Percentiles rank a stretch among this genome's conserved stretches.
Evolutionary conservation across 2,888 invertebrate genomes (phyloP).

Genomic region (Aphelenchoides bicaudatus): DNA sequence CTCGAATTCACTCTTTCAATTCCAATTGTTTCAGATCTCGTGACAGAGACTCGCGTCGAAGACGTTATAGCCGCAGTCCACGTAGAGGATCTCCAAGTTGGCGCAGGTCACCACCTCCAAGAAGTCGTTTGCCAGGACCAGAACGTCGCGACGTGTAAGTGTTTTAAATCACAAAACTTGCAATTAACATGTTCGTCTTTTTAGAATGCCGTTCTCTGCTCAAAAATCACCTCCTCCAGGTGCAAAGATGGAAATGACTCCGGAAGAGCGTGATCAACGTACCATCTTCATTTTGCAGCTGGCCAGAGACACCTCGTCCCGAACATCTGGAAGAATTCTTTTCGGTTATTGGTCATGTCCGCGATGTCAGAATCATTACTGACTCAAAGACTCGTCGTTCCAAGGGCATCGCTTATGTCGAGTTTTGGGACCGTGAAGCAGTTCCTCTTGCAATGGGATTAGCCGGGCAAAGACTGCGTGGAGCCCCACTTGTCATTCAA

Average conservation of each 20-base stretch:
- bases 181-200: slow-evolving; percentile 18
- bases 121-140: slow-evolving; percentile 73
- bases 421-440: slow-evolving; percentile 94
- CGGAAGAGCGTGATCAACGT: slow-evolving; percentile 95
- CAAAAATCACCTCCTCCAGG: slow-evolving; percentile 52
- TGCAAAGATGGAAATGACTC: slow-evolving; percentile 68
- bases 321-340: slow-evolving; percentile 79
- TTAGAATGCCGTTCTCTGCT: slow-evolving; percentile 59
- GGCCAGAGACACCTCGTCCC: slow-evolving; percentile 51
- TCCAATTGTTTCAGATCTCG: slow-evolving; percentile 17
- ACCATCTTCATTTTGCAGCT: slow-evolving; percentile 82
- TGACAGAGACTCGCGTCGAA: background rate
- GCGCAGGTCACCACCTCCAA: slow-evolving; percentile 22
- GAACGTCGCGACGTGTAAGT: slow-evolving; percentile 60
- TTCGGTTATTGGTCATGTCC: slow-evolving; percentile 88
- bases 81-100: slow-evolving; percentile 17
- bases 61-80: too few species aligned
- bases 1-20: too few species aligned
- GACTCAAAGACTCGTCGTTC: slow-evolving; percentile 97
- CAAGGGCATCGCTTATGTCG: slow-evolving; percentile 99
- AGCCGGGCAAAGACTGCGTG: slow-evolving; percentile 87
- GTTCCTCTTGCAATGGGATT: slow-evolving; percentile 91
- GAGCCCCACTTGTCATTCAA: slow-evolving; percentile 94
- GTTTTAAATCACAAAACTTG: background rate
- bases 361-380: slow-evolving; percentile 94